Percentiles rank a stretch among this genome's conserved stretches.
These are phyloP conservation scores for Hepsetus odoe DNA, from an alignment of 2,113 vertebrate species.

Conservation along the genomic window DNA sequence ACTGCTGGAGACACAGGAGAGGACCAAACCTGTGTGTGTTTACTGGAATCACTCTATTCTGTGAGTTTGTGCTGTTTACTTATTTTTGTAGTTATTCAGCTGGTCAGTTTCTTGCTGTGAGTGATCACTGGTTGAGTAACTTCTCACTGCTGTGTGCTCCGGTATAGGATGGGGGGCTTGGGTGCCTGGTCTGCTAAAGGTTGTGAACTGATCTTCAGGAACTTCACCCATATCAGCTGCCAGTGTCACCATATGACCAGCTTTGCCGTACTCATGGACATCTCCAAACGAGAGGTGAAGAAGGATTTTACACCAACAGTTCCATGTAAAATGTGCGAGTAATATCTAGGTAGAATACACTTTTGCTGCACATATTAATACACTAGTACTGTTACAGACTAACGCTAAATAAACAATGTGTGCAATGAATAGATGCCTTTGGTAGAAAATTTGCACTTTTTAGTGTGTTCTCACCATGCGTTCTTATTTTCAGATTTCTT, in stretches of 20 bases:
- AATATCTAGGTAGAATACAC: too few species aligned
- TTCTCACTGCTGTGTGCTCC: not conserved
- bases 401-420: too few species aligned
- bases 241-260: constrained; percentile 81
- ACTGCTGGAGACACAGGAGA: constrained; percentile 84
- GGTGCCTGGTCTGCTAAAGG: constrained; percentile 88
- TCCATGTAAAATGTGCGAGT: too few species aligned
- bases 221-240: constrained; percentile 79
- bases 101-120: too few species aligned
- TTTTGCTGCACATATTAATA: too few species aligned
- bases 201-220: constrained; percentile 84
- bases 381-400: too few species aligned
- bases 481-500: too few species aligned
- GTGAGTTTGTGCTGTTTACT: constrained; percentile 71
- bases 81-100: too few species aligned
- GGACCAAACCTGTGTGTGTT: constrained; percentile 86
- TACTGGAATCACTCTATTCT: constrained; percentile 87
- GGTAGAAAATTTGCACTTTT: too few species aligned
- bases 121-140: not conserved
- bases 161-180: constrained; percentile 63
- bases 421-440: too few species aligned
- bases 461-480: too few species aligned
- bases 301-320: too few species aligned
- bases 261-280: constrained; percentile 87
- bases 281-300: constrained; percentile 84